Conservation (phyloP, 2,113 vertebrate genomes). For the Neolamprologus brichardi region DNA sequence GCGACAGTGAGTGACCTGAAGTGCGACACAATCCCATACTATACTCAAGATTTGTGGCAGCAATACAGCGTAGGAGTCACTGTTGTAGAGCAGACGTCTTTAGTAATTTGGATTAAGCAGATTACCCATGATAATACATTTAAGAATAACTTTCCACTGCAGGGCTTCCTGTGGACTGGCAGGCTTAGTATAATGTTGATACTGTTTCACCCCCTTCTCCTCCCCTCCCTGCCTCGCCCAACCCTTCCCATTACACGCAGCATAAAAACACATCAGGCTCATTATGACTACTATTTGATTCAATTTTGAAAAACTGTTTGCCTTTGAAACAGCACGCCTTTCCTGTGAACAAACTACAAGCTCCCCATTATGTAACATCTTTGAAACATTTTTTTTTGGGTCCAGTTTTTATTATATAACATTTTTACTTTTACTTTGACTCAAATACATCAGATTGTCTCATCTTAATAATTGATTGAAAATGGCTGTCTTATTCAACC, state of each 20-base stretch:
- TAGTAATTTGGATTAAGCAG: constrained; percentile 62
- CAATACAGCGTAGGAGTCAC: constrained; percentile 9
- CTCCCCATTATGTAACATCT: not conserved
- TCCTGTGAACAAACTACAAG: not conserved
- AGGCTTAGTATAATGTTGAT: constrained; percentile 17
- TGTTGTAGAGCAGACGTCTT: constrained; percentile 36
- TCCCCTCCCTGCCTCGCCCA: not conserved
- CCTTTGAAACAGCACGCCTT: not conserved
- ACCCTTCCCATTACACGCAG: not conserved
- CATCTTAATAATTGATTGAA: not conserved
- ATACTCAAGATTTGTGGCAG: constrained; percentile 12
- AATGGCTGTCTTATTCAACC: not conserved
- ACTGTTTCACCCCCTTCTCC: not conserved
- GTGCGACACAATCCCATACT: not conserved
- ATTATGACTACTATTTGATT: not conserved
- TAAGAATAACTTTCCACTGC: constrained; percentile 59
- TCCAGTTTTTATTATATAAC: not conserved
- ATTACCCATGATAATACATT: constrained; percentile 69
- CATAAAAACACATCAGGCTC: not conserved
- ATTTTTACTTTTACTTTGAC: not conserved
- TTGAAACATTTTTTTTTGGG: not conserved
- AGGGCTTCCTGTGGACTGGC: constrained; percentile 22
- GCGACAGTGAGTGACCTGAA: not conserved
- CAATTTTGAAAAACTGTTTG: not conserved
- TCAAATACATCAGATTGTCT: not conserved